Evolutionary conservation across 2,888 invertebrate species (phyloP).

Genomic region (Entomobrya proxima): DNA sequence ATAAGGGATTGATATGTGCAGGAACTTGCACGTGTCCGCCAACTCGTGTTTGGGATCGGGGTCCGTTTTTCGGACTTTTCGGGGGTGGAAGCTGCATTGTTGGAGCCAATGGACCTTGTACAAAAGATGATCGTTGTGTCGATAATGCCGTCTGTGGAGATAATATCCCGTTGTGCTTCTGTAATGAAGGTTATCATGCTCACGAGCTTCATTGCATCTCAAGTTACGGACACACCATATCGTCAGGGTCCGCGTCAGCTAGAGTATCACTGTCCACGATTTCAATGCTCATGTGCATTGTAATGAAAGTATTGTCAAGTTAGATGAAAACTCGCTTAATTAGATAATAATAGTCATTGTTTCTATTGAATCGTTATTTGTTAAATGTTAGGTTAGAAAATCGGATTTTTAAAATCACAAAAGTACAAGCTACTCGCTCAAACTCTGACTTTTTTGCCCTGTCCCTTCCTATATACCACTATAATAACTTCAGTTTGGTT

Average conservation of each 20-base stretch:
- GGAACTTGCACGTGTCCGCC: conserved; percentile 51
- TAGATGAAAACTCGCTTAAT: no score
- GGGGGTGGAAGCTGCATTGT: conserved; percentile 31
- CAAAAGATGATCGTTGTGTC: conserved; percentile 15
- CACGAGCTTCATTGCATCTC: conserved; percentile 38
- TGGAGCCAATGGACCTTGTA: conserved; percentile 53
- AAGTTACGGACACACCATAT: neutral
- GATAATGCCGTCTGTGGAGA: conserved; percentile 45
- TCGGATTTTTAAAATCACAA: no score
- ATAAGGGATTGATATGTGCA: conserved; percentile 44
- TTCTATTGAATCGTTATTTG: no score
- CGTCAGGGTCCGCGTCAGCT: neutral
- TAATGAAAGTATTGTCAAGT: neutral
- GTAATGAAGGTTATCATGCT: conserved; percentile 31
- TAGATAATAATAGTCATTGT: no score
- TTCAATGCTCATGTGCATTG: neutral
- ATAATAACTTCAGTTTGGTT: no score
- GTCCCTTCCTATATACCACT: no score
- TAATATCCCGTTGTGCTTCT: conserved; percentile 41
- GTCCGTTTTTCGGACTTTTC: conserved; percentile 32
- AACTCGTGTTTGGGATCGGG: conserved; percentile 54
- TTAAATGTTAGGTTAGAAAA: no score
- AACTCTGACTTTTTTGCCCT: no score
- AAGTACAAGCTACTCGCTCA: no score
- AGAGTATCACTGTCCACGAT: neutral